These are phyloP conservation scores for Drosophila paramelanica DNA, from an alignment of 2,888 invertebrate species.

Conservation along the genomic window DNA sequence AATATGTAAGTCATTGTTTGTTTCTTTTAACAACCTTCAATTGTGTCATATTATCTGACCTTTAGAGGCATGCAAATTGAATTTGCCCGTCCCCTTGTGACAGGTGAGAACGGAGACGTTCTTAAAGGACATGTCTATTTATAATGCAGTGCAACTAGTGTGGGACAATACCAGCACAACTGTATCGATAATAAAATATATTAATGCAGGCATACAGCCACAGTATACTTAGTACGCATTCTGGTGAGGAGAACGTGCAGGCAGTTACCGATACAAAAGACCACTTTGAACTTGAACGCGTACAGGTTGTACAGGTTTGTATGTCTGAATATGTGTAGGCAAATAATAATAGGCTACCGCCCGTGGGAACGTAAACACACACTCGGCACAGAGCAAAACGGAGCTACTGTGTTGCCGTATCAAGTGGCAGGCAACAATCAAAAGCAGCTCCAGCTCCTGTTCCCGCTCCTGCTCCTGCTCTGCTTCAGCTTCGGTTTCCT, in stretches of 20 bases:
- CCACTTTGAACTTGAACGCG: slow-evolving; percentile 49
- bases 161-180: slow-evolving; percentile 11
- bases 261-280: slow-evolving; percentile 36
- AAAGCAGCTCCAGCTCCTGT: slow-evolving; percentile 34
- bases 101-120: background rate
- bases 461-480: background rate
- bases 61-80: slow-evolving; percentile 24
- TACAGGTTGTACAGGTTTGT: slow-evolving; percentile 6
- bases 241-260: slow-evolving; percentile 8
- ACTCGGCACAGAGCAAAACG: slow-evolving; percentile 14
- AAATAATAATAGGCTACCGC: slow-evolving; percentile 58
- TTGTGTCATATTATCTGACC: slow-evolving; percentile 12
- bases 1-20: background rate
- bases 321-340: slow-evolving; percentile 23
- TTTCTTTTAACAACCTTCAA: slow-evolving; percentile 1
- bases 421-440: slow-evolving; percentile 68
- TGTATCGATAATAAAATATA: slow-evolving; percentile 50
- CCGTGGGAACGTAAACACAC: slow-evolving; percentile 51
- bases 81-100: slow-evolving; percentile 4
- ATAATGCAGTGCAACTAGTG: slow-evolving; percentile 27
- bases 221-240: background rate
- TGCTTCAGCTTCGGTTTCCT: slow-evolving; percentile 11
- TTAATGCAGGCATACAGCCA: slow-evolving; percentile 4
- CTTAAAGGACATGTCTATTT: slow-evolving; percentile 22
- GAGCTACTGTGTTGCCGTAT: slow-evolving; percentile 42